Percentiles rank a stretch among this genome's conserved stretches.
Conservation (phyloP, 1,140 invertebrate species). For the Drosophila rufa region DNA sequence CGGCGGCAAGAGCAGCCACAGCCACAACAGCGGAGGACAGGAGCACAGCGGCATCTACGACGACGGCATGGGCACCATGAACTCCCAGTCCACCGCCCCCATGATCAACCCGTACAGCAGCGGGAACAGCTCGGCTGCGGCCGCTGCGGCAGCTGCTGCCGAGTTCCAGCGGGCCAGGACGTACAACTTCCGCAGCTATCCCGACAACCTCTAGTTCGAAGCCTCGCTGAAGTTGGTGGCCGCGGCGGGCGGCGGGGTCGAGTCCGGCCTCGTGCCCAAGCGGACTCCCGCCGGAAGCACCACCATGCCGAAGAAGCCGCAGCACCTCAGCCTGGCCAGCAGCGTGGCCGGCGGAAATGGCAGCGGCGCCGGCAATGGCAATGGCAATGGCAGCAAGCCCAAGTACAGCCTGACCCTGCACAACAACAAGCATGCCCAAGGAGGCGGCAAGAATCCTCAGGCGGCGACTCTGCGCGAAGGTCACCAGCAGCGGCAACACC, state of each 20-base stretch:
- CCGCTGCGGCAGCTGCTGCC: constrained; percentile 64
- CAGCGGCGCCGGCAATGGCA: neutral
- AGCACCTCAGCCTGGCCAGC: constrained; percentile 63
- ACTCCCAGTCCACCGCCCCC: constrained; percentile 79
- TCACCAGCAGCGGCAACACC: constrained; percentile 65
- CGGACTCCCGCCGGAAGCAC: constrained; percentile 27
- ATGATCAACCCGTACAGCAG: constrained; percentile 82
- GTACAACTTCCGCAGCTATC: constrained; percentile 84
- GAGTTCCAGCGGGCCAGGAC: constrained; percentile 83
- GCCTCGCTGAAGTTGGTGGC: constrained; percentile 74
- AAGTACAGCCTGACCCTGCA: constrained; percentile 56
- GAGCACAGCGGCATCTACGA: constrained; percentile 78
- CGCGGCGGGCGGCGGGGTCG: constrained; percentile 19
- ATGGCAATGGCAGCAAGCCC: constrained; percentile 25
- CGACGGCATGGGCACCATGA: constrained; percentile 82
- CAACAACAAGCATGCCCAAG: constrained; percentile 46
- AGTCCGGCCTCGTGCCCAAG: constrained; percentile 13
- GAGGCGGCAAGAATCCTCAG: constrained; percentile 35
- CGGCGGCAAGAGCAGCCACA: constrained; percentile 78
- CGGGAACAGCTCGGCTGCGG: constrained; percentile 45
- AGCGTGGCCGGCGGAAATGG: constrained; percentile 12
- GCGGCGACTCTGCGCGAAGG: constrained; percentile 59
- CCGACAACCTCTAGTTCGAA: constrained; percentile 85
- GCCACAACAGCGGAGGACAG: constrained; percentile 55
- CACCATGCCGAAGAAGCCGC: constrained; percentile 76